Conservation (phyloP, 2,888 invertebrate genomes). For the Zygogramma bicolorata region DNA sequence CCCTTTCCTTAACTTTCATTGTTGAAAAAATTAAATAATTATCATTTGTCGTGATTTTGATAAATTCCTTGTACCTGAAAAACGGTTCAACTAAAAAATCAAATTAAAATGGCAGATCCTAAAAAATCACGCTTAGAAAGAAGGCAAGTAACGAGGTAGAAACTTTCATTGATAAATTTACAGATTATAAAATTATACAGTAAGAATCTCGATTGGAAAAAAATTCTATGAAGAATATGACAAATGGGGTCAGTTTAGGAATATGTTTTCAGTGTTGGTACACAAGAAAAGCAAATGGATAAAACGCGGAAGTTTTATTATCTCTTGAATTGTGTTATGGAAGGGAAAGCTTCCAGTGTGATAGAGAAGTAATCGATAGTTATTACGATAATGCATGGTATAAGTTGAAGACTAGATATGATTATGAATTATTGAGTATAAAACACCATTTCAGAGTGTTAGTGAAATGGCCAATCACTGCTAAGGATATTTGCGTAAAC, state of each 20-base stretch:
- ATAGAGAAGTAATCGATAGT: conserved; percentile 1
- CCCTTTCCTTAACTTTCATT: background rate
- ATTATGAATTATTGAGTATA: conserved; percentile 2
- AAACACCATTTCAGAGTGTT: conserved; percentile 12
- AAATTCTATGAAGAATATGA: conserved; percentile 12
- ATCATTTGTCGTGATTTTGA: background rate
- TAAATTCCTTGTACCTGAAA: background rate
- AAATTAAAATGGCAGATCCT: background rate
- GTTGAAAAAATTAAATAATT: too few species aligned
- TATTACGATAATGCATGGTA: conserved; percentile 20
- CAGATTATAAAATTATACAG: background rate
- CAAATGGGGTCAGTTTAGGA: conserved; percentile 16
- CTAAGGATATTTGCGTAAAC: background rate
- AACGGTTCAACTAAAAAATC: too few species aligned
- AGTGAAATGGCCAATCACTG: conserved; percentile 1
- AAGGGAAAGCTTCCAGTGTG: background rate
- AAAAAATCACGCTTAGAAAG: background rate
- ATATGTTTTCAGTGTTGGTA: conserved; percentile 11
- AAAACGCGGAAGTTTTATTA: conserved; percentile 12
- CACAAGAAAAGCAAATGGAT: background rate
- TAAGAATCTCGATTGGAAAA: conserved; percentile 4
- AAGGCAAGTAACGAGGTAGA: background rate
- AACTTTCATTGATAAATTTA: conserved; percentile 7
- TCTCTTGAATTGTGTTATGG: background rate
- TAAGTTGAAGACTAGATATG: conserved; percentile 10